Conservation (phyloP, 2,113 vertebrate genomes). For the Protobothrops mucrosquamatus region DNA sequence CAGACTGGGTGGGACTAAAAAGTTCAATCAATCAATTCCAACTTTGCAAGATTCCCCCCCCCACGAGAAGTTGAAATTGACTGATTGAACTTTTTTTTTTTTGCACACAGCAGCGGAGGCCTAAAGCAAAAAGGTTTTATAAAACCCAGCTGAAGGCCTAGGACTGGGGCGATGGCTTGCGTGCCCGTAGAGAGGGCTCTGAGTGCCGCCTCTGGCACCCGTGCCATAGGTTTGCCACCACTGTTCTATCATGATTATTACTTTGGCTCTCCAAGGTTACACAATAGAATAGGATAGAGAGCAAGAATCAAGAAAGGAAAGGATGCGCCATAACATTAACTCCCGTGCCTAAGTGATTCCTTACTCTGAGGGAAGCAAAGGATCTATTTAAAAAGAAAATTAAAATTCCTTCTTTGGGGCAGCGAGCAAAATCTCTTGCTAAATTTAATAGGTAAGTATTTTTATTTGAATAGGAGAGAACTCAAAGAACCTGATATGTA, state of each 20-base stretch:
- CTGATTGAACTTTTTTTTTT: too few species aligned
- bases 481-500: background rate
- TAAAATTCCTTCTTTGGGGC: background rate
- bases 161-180: too few species aligned
- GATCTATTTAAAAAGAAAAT: background rate
- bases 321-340: background rate
- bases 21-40: too few species aligned
- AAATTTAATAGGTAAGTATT: background rate
- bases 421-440: background rate
- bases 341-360: background rate
- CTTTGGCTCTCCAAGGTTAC: background rate
- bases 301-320: background rate
- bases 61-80: too few species aligned
- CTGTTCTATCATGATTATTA: background rate
- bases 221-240: too few species aligned
- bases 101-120: too few species aligned
- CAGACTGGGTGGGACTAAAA: too few species aligned
- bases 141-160: too few species aligned
- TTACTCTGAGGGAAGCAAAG: background rate
- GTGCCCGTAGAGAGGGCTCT: too few species aligned
- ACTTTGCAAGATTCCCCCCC: too few species aligned
- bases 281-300: background rate
- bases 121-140: too few species aligned
- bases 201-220: too few species aligned
- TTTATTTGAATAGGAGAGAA: background rate